phyloP scores from a whole-genome alignment of 2,797 vertebrate species.

The Adelosebastes latens region DNA sequence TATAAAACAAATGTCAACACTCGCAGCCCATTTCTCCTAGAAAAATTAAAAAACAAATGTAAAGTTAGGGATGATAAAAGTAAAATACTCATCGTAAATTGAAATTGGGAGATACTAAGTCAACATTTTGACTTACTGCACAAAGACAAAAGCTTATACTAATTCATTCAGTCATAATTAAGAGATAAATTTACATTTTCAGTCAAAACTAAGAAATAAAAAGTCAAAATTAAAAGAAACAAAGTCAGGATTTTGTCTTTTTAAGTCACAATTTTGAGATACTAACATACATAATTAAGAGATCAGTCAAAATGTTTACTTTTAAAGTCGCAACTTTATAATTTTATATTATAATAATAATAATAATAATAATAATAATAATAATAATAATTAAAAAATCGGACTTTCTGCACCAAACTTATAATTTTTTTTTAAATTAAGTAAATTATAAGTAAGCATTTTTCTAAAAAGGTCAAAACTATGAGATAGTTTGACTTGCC shows the following conservation, averaged over 20 bases:
- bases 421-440: neutral
- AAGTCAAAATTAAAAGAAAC: neutral
- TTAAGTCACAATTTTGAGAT: neutral
- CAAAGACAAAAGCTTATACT: no score
- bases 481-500: neutral
- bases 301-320: neutral
- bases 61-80: neutral
- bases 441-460: neutral
- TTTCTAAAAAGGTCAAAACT: neutral
- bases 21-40: fast-evolving
- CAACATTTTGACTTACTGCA: no score
- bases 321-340: no score
- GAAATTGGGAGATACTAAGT: no score
- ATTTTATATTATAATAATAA: no score
- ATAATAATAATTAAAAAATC: no score
- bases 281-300: neutral
- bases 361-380: no score
- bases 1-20: no score
- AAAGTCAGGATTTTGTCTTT: no score
- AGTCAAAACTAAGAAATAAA: neutral
- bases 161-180: neutral
- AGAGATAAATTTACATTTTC: neutral
- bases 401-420: neutral
- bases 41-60: no score
- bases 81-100: no score